Base-by-base conservation (phyloP, 2,888 invertebrate genomes). In the Eupeodes latifasciatus region DNA sequence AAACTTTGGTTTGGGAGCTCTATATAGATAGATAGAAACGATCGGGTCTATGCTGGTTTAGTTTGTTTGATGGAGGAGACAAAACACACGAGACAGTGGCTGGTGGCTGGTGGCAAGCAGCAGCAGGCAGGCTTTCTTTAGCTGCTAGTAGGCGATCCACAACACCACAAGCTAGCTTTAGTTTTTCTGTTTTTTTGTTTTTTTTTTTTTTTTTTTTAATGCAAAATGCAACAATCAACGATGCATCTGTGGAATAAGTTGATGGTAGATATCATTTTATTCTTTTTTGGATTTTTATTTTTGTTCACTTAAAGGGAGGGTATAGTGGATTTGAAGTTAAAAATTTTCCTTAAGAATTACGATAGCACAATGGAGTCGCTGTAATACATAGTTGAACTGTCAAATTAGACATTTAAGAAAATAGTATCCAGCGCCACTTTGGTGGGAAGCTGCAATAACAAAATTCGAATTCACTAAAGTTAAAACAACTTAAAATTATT, bases 231-330 rank as follows among this genome's bases (percentile, higher is more conserved):
- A 78, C 75, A 77, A 85, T 74, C 77, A 44, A 47, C 72, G 84
- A 79, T 88, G 88, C 88, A 88, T 85, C 85, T 78, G 78, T 81
- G 85, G 71, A 44, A 49, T 69, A 67, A 72, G 71, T 83, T 53
- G 76, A 75, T 76, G 66, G 75, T 77, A 80, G 83, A 80, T 66
- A 72, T 49, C 53, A 75, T 59, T 67, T 2, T 27, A 27, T 27
- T 27, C 27, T 27, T 71, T 64, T 81, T 66, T 36, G 4, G 4
- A 27, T 11, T 81, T 85, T 34, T 53, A 19, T 53, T 59, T 55
- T 61, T n/a, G 7, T 19, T 40, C 0, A 51, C 14, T n/a, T 69
- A 7, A 71, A 14, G 71, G 71, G n/a, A 14, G 12, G 1, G 12
- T 72, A 57, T 72, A 57, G 44, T n/a, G 27, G 59, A 59, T 3